Base-by-base conservation (phyloP, 2,113 vertebrate genomes). In the Grammatotria lemairii region DNA sequence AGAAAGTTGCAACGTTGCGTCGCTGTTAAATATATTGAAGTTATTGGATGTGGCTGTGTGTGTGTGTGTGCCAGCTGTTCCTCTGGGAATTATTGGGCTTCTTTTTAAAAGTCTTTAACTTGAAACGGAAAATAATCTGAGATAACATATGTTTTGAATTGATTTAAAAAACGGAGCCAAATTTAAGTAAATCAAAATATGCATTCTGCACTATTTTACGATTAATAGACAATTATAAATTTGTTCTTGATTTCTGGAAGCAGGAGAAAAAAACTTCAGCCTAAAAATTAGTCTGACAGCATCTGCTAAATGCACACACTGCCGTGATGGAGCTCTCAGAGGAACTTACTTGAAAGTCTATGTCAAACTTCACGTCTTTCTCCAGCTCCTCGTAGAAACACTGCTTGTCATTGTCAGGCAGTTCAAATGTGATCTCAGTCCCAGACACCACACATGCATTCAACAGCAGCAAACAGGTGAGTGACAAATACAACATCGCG, bases 381-480 rank as follows among this genome's bases (percentile, higher is more conserved):
- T 96, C 92, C 4, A 97, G 57, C 1, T 97, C 96, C 81, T 97
- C 96, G 87, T 94, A 96, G 90, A 97, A 97, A 92, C 97, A 97
- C n/a, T 97, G 95, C 38, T 96, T 96, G 0, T 96, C 95, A 57
- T 97, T 96, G 85, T 97, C 96, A 1, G 95, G 91, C 11, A 97
- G 93, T 83, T 96, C 96, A 87, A 97, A 97, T 0, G 96, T 97
- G 16, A 97, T 79, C 83, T 97, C 96, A 3, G 95, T 95, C 40
- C 88, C 95, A 49, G 79, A 89, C 68, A 91, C 93, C 70, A 83
- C 21, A 33, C 51, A 81, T 65, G 88, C 65, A 33, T 84, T 51
- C 45, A 31, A 85, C 38, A 95, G 51, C 42, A 95, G 65, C 17
- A 95, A 11, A 63, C 83, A 87, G 38, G 83, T 40, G 14, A 95